Evolutionary conservation across 2,113 vertebrate genomes (phyloP), one percentile per base, ranked within the genome.

Genomic region (Dipodomys ordii): DNA sequence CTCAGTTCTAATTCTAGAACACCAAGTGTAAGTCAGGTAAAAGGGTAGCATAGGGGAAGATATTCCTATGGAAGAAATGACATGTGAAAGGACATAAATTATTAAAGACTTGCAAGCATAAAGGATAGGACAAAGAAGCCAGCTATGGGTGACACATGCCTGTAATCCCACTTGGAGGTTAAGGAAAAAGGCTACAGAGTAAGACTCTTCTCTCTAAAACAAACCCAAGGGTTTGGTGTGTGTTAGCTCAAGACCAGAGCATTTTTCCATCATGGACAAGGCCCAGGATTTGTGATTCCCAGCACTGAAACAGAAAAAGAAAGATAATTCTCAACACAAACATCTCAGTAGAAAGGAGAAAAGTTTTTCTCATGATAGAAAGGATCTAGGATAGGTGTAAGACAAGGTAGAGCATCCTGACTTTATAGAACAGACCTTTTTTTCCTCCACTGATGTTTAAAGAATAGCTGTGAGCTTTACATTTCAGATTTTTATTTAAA

Each of bases 1-100:
- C 77, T 91, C 77, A 91, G 1, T 79, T 46, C 60, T 60, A 64
- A 79, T 76, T 79, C 28, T 25, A 89, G 77, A 94, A 46, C 89
- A 71, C n/a, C 16, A 83, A 86, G 46, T 86, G 76, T 49, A 7
- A 44, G 60, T 76, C 13, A 69, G 1, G 16, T 72, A 35, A 83
- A 89, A 39, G 12, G 28, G 30, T 49, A 11, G 64, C 46, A 46
- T 60, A 49, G 74, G n/a, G 72, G 18, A 68, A 65, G 20, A 71
- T 30, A 7, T 60, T 87, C 30, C 71, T 92, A 4, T 77, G 39
- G 28, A 92, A 53, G 23, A 84, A 90, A 85, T 39, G 27, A 30
- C 2, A 46, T 19, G 13, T 25, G 23, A 92, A 90, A 76, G 65
- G 60, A 9, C 39, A 35, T 10, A 84, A 77, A 5, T 7, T 44